These are phyloP conservation scores for Neodon shergylaensis DNA, from an alignment of 2,113 vertebrate species.

Conservation along the genomic window DNA sequence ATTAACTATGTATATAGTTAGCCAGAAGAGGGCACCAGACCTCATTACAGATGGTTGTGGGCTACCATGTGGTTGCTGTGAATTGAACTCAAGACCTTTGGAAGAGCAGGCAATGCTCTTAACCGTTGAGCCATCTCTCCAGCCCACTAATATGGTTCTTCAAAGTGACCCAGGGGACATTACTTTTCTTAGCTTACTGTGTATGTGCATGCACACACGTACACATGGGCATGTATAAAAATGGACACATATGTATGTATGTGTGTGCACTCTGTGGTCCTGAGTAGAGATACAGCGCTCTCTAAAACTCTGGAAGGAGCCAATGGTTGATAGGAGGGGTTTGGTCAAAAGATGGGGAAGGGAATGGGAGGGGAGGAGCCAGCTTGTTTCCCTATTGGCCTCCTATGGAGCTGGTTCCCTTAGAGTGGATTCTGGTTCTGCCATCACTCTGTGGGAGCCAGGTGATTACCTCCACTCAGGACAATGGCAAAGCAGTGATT, in stretches of 20 bases:
- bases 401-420: background rate
- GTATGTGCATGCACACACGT: background rate
- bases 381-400: background rate
- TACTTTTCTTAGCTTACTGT: background rate
- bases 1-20: no score
- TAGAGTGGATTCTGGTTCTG: background rate
- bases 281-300: background rate
- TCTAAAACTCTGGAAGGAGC: background rate
- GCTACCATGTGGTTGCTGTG: no score
- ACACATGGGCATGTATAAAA: background rate
- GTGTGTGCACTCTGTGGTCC: background rate
- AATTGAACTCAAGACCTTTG: no score
- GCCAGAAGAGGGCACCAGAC: no score
- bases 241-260: background rate
- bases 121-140: no score
- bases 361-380: no score
- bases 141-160: background rate
- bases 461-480: background rate
- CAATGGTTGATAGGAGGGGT: accelerated
- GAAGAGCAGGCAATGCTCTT: no score
- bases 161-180: background rate
- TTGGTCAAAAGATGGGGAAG: background rate
- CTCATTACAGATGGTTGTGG: no score
- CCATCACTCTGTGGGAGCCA: background rate
- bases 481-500: background rate